These are phyloP conservation scores for Tyto alba DNA, from an alignment of 2,113 vertebrate genomes.

Conservation along the genomic window DNA sequence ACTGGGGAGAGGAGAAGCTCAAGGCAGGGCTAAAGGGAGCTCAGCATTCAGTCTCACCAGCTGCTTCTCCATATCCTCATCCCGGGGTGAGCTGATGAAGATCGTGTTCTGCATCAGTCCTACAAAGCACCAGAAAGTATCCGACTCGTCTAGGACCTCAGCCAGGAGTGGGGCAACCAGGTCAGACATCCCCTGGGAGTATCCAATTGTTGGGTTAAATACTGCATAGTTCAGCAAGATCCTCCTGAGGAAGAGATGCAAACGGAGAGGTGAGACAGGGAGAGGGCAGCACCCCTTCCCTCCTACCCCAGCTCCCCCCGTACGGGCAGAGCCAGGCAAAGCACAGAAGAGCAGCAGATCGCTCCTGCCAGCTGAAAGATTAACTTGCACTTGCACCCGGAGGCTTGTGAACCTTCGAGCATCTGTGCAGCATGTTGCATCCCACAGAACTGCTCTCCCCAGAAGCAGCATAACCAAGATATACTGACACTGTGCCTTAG, in stretches of 20 bases:
- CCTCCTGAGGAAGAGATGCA: constrained; percentile 71
- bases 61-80: constrained; percentile 97
- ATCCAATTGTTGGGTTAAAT: constrained; percentile 87
- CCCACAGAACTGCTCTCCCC: neutral
- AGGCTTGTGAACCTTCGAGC: neutral
- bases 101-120: constrained; percentile 98
- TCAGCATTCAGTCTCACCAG: constrained; percentile 77
- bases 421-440: neutral
- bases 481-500: too few species aligned
- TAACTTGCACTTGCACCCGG: neutral
- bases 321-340: neutral
- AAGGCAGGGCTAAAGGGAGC: neutral
- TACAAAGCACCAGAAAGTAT: constrained; percentile 99
- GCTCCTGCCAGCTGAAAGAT: neutral
- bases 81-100: constrained; percentile 93
- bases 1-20: neutral
- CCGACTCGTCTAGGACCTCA: constrained; percentile 92
- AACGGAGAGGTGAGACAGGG: neutral
- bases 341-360: neutral
- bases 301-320: neutral
- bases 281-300: neutral
- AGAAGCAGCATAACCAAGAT: neutral
- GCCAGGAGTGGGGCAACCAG: constrained; percentile 93
- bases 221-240: constrained; percentile 96
- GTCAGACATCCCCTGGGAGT: constrained; percentile 98